phyloP scores from a whole-genome alignment of 2,113 vertebrate genomes.

The Amia ocellicauda region DNA sequence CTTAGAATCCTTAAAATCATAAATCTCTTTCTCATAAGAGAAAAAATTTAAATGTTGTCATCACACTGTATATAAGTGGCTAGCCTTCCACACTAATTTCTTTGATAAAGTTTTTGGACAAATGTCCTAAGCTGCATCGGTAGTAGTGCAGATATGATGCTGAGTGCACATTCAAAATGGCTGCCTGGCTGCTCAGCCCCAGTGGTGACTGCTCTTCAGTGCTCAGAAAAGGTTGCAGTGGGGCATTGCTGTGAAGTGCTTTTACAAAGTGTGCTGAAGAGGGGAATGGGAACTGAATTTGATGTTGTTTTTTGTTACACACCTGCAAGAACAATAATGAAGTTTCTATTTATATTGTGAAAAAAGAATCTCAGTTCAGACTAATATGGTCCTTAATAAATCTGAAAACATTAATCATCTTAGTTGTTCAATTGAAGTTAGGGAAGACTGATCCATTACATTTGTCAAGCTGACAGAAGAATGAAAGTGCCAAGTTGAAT shows the following conservation, averaged over 20 bases:
- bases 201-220: too few species aligned
- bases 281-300: conserved; percentile 32
- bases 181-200: conserved; percentile 8
- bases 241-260: conserved; percentile 18
- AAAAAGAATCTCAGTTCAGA: conserved; percentile 16
- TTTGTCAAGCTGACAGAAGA: conserved; percentile 37
- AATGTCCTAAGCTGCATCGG: too few species aligned
- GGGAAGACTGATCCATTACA: conserved; percentile 18
- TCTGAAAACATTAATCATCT: conserved; percentile 37
- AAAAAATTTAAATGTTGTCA: too few species aligned
- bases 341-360: background rate
- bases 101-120: too few species aligned
- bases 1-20: too few species aligned
- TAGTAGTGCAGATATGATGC: too few species aligned
- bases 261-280: conserved; percentile 26
- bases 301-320: conserved; percentile 20
- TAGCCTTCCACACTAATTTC: too few species aligned
- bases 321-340: conserved; percentile 18
- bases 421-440: background rate
- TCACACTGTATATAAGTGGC: too few species aligned
- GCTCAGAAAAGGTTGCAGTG: background rate
- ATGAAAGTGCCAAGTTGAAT: conserved; percentile 10
- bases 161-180: too few species aligned
- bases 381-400: conserved; percentile 35
- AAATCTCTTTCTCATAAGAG: too few species aligned